Base-by-base conservation (phyloP, 2,888 invertebrate species). In the Mesorhabditis sp. region DNA sequence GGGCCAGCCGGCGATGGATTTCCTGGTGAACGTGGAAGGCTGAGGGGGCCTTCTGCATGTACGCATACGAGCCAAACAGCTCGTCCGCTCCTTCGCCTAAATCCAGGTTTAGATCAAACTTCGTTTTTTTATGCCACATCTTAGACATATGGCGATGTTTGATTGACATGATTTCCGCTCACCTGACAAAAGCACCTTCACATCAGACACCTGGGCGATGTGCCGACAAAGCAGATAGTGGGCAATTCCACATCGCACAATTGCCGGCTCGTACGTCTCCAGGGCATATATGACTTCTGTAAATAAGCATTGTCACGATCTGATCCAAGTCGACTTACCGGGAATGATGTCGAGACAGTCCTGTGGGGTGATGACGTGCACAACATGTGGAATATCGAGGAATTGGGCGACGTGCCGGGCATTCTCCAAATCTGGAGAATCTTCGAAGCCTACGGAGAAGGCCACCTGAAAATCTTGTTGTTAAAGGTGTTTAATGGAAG, bases 31-130 rank as follows among this genome's bases (percentile, higher is more conserved):
- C 76, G 62, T 83, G 83, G 44, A 77, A 76, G n/a, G 80, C 79
- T 69, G 76, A 84, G 10, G 84, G 84, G 0, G 85, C 84, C 61
- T 77, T 73, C 69, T 84, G 84, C 83, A 84, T 84, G 73, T 84
- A 84, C 4, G 83, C 83, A 70, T 84, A 84, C 42, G 83, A 84
- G 58, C 84, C 84, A 70, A 84, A 85, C 28, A 84, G 73, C 70
- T 84, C 84, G 73, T 84, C 84, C 4, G 84, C 84, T 67, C 85
- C 84, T 74, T 84, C 84, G 64, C 84, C 82, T 79, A 67, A 67
- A 75, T 62, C 42, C 43, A 3, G 15, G 13, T 15, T 13, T 10
- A 7, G 10, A 50, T 50, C 50, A 50, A 7, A 50, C 50, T 50
- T 13, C 28, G 28, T 28, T 28, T 28, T 28, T 28, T 28, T 28